Evolutionary conservation across 1,140 invertebrate genomes (phyloP), one percentile per base, ranked within the genome.

Genomic region (Agraylea sexmaculata): DNA sequence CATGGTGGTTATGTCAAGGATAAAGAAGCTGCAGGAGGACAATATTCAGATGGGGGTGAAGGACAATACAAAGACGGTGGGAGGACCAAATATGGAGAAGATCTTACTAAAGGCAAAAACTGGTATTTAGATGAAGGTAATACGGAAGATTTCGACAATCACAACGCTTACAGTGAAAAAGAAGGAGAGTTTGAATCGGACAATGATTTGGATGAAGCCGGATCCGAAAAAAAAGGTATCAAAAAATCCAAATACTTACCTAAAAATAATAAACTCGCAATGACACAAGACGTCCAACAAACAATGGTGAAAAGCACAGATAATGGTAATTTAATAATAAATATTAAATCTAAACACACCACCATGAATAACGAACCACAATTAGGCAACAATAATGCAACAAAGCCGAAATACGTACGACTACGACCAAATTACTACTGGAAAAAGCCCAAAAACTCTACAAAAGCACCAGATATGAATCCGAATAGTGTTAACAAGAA

Each of bases 1-100:
- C 65, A 68, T 45, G 58, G 57, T 35, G 65, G 64, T 29, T 61
- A 52, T 45, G 45, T 64, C 1, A 61, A 60, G 49, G 53, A 61
- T 53, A 54, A 61, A 30, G 57, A 62, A 51, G 31, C 44, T 1
- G 64, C 58, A 43, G 50, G 42, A 27, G 65, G 62, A 15, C 60
- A 61, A 52, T 64, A 57, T 39, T 63, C 64, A 56, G 54, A 47
- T 43, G 56, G 58, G 4, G 45, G 57, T 2, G 31, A 56, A 0
- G 50, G 45, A 42, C 36, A 34, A 53, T 58, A 57, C 39, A 47
- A 58, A 44, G 60, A 64, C 43, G 56, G 43, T n/a, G 46, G 50
- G 38, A 53, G 56, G 33, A 56, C 53, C 31, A 46, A 50, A 31
- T 49, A 56, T 13, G 53, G 53, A 35, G 52, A 64, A 36, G 50